These are phyloP conservation scores for Drosophila ezoana DNA, from an alignment of 2,888 invertebrate genomes.

Conservation along the genomic window DNA sequence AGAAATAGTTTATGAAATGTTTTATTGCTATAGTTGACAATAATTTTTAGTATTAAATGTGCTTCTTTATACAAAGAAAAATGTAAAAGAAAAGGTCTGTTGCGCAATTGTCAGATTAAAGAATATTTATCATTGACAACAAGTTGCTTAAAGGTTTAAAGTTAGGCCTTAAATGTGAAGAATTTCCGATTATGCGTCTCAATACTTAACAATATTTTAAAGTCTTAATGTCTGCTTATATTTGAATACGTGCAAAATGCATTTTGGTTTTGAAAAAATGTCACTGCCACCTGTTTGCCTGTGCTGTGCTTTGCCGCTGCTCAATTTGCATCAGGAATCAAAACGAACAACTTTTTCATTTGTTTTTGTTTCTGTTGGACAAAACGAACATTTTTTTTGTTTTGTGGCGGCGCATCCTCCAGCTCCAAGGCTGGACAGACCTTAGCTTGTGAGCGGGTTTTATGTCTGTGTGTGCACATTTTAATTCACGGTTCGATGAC, in stretches of 20 bases:
- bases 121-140: no score
- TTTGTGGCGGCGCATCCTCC: conserved; percentile 19
- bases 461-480: conserved; percentile 60
- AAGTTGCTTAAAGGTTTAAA: no score
- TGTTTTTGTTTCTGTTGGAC: conserved; percentile 10
- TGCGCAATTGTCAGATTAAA: no score
- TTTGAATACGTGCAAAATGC: not conserved
- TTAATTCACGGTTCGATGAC: conserved; percentile 76
- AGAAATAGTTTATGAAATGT: no score
- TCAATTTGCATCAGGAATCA: conserved; percentile 48
- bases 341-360: conserved; percentile 34
- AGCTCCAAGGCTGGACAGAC: no score
- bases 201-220: not conserved
- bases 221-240: not conserved
- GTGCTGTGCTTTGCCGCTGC: not conserved
- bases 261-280: not conserved
- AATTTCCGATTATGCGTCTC: no score
- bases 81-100: no score
- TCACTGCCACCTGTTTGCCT: conserved; percentile 29
- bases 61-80: no score
- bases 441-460: conserved; percentile 10
- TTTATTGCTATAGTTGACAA: no score
- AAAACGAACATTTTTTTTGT: conserved; percentile 21
- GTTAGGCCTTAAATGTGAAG: no score
- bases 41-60: no score